Evolutionary conservation across 2,113 vertebrate genomes (phyloP).

Genomic region (Chaetodon trifascialis): DNA sequence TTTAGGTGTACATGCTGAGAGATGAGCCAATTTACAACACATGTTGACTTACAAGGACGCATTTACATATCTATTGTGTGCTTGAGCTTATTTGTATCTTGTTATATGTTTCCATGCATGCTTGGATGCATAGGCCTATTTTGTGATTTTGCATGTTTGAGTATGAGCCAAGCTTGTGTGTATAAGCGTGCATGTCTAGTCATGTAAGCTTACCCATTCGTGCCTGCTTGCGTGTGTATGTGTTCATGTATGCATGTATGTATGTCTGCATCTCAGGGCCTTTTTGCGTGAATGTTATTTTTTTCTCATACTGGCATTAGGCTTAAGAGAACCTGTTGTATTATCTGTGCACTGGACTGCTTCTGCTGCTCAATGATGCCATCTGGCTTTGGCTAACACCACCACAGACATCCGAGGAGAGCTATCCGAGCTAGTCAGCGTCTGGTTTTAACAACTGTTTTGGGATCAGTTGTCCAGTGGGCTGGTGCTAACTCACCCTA

Average conservation of each 20-base stretch:
- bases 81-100: constrained; percentile 28
- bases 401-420: constrained; percentile 58
- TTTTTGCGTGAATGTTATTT: constrained; percentile 46
- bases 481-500: constrained; percentile 72
- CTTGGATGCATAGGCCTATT: constrained; percentile 47
- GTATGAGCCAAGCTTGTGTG: constrained; percentile 17
- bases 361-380: constrained; percentile 81
- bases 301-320: constrained; percentile 23
- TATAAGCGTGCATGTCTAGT: constrained; percentile 34
- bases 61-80: constrained; percentile 62
- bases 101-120: constrained; percentile 38
- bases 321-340: constrained; percentile 24
- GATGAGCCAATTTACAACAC: constrained; percentile 65
- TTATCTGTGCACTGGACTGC: constrained; percentile 1
- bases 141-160: constrained; percentile 42
- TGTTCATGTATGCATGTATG: constrained; percentile 30
- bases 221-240: constrained; percentile 17
- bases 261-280: constrained; percentile 4
- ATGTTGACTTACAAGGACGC: constrained; percentile 57
- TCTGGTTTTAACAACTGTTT: constrained; percentile 75
- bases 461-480: constrained; percentile 77
- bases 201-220: constrained; percentile 29
- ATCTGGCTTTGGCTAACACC: constrained; percentile 76
- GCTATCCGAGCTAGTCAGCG: constrained; percentile 63
- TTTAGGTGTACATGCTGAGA: constrained; percentile 52